These are phyloP conservation scores for Leuciscus idus DNA, from an alignment of 2,113 vertebrate species.

Conservation along the genomic window DNA sequence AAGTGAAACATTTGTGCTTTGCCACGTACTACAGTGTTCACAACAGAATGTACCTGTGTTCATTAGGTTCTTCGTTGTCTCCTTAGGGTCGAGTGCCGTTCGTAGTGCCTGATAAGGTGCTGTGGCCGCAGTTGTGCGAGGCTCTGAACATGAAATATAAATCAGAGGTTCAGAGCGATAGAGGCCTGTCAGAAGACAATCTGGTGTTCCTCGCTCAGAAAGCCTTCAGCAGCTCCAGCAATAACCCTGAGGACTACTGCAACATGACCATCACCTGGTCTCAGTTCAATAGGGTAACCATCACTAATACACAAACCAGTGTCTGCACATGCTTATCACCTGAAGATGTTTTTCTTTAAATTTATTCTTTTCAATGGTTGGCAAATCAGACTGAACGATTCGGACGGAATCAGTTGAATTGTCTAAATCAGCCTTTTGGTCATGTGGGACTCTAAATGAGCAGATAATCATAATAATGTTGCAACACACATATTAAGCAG, in stretches of 20 bases:
- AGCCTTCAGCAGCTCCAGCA: slow-evolving; percentile 85
- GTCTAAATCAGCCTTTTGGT: not conserved
- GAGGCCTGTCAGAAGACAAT: slow-evolving; percentile 89
- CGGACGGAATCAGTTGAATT: not conserved
- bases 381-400: not conserved
- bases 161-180: slow-evolving; percentile 89
- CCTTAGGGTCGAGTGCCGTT: slow-evolving; percentile 90
- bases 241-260: slow-evolving; percentile 86
- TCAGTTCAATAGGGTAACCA: slow-evolving; percentile 85
- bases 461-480: not conserved
- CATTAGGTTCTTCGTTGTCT: not conserved
- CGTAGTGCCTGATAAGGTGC: slow-evolving; percentile 88
- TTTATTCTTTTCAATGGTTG: not conserved
- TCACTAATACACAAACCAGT: not conserved
- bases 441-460: not conserved
- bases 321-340: not conserved
- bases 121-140: slow-evolving; percentile 88
- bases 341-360: not conserved
- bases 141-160: slow-evolving; percentile 95
- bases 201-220: slow-evolving; percentile 92
- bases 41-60: not conserved
- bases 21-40: not conserved
- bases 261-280: slow-evolving; percentile 93
- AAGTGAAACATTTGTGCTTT: not conserved
- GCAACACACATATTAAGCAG: not conserved